These are phyloP conservation scores for Gadopsis bispinosus DNA, from an alignment of 2,797 vertebrate genomes.

Conservation along the genomic window DNA sequence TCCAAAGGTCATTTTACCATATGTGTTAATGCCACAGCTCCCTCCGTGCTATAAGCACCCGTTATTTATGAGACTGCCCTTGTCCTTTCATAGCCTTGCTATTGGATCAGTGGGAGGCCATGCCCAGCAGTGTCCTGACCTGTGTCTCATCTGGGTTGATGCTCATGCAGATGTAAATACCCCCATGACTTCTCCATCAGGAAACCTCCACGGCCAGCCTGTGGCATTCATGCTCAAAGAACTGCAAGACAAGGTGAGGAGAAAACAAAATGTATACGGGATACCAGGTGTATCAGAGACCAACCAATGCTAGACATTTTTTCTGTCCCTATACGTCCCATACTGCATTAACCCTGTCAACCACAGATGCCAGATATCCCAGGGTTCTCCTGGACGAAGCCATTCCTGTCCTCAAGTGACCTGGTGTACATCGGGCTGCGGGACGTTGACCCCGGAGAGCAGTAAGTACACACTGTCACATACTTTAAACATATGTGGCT, in stretches of 20 bases:
- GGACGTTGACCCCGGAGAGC: constrained; percentile 95
- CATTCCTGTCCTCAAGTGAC: constrained; percentile 90
- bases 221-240: constrained; percentile 96
- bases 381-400: constrained; percentile 96
- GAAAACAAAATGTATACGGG: not conserved
- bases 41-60: not conserved
- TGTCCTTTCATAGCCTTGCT: constrained; percentile 86
- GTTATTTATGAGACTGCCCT: not conserved
- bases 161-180: constrained; percentile 97
- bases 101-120: constrained; percentile 95
- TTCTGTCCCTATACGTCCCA: not conserved
- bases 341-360: not conserved
- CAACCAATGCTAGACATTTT: too few species aligned
- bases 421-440: constrained; percentile 96
- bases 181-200: constrained; percentile 91
- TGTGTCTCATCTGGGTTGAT: constrained; percentile 97
- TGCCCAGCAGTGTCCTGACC: constrained; percentile 90
- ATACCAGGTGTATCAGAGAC: too few species aligned
- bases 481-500: not conserved
- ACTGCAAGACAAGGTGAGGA: constrained; percentile 92
- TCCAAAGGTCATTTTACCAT: not conserved
- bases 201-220: constrained; percentile 95
- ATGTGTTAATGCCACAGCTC: not conserved
- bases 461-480: constrained; percentile 84
- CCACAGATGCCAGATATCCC: constrained; percentile 91